These are phyloP conservation scores for Myotis yumanensis DNA, from an alignment of 2,113 vertebrate species.

Conservation along the genomic window DNA sequence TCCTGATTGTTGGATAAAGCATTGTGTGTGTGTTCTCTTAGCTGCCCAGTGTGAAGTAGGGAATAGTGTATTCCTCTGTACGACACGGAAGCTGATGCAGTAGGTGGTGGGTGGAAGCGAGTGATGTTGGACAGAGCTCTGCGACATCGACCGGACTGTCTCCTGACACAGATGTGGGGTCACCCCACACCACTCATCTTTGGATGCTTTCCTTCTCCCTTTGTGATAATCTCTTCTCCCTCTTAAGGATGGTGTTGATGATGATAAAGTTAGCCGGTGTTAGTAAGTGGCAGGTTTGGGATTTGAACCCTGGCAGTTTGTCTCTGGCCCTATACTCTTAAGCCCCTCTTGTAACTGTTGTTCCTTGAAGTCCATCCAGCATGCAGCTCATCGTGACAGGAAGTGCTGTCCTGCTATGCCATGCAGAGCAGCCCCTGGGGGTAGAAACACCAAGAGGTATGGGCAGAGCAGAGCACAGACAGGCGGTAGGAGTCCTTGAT, in stretches of 20 bases:
- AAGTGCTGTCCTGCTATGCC: background rate
- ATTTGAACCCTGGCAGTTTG: background rate
- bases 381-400: background rate
- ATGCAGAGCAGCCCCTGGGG: background rate
- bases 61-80: background rate
- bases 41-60: background rate
- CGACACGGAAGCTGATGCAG: background rate
- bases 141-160: background rate
- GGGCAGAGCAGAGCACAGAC: background rate
- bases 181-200: background rate
- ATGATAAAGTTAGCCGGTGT: background rate
- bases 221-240: background rate
- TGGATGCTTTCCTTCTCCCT: background rate
- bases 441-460: background rate
- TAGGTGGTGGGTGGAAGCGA: background rate
- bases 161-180: background rate
- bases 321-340: background rate
- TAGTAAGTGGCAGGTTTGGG: background rate
- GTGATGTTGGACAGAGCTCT: background rate
- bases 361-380: background rate
- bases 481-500: background rate
- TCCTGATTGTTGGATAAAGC: background rate
- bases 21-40: background rate
- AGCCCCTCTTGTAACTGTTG: background rate
- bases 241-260: background rate